Evolutionary conservation across 2,888 invertebrate genomes (phyloP).

Genomic region (Limenitis camilla): DNA sequence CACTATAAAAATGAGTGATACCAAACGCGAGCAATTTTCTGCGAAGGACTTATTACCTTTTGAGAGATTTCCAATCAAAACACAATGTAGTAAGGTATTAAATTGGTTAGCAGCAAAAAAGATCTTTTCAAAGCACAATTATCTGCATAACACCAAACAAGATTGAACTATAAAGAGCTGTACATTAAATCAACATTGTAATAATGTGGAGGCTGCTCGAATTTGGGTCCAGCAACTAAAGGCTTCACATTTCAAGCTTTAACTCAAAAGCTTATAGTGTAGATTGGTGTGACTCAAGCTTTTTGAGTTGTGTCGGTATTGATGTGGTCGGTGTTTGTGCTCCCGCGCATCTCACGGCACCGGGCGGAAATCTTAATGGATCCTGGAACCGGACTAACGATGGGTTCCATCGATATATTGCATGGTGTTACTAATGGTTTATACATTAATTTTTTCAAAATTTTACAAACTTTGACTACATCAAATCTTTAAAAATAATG

Average conservation of each 20-base stretch:
- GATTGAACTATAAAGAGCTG: slow-evolving; percentile 34
- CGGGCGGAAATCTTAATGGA: slow-evolving; percentile 74
- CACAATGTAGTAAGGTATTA: slow-evolving; percentile 15
- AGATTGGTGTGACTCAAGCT: slow-evolving; percentile 20
- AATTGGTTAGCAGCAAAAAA: slow-evolving; percentile 13
- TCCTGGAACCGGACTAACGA: slow-evolving; percentile 70
- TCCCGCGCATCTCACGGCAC: slow-evolving; percentile 59
- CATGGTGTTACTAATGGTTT: slow-evolving; percentile 33
- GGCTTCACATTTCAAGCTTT: neutral
- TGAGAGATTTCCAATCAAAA: slow-evolving; percentile 26
- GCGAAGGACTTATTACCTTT: slow-evolving; percentile 30
- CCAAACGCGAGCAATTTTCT: slow-evolving; percentile 49
- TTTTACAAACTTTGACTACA: too few relatives aligned
- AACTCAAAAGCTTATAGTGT: slow-evolving; percentile 13
- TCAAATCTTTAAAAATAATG: neutral
- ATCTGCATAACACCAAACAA: slow-evolving; percentile 30
- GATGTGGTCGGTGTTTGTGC: slow-evolving; percentile 34
- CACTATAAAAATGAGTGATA: slow-evolving; percentile 67
- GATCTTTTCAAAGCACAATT: slow-evolving; percentile 27
- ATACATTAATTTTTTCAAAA: too few relatives aligned
- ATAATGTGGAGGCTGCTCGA: slow-evolving; percentile 19
- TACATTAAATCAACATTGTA: slow-evolving; percentile 29
- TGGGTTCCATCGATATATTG: slow-evolving; percentile 61
- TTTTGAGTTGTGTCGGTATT: slow-evolving; percentile 31
- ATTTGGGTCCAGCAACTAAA: neutral